A percentile compares a stretch with the other conserved stretches of the same genome.
Conservation (phyloP, 1,140 invertebrate genomes). For the Apis cerana region DNA sequence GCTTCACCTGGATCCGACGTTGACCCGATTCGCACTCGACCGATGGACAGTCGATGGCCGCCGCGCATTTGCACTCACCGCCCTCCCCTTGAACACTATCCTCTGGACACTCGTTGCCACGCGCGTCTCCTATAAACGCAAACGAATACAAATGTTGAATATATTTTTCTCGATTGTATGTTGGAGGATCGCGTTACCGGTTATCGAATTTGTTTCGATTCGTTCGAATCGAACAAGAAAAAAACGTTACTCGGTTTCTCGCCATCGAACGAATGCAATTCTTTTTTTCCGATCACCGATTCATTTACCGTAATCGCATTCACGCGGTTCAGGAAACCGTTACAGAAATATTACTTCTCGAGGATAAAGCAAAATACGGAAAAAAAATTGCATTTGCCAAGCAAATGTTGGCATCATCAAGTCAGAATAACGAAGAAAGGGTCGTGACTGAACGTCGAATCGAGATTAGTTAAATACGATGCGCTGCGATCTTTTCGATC, state of each 20-base stretch:
- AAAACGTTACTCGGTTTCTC: too few relatives aligned
- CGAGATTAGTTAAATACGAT: too few relatives aligned
- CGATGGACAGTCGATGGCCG: slow-evolving; percentile 38
- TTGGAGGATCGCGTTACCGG: not conserved
- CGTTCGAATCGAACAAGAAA: not conserved
- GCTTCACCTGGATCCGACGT: slow-evolving; percentile 32
- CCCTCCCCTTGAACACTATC: slow-evolving; percentile 57
- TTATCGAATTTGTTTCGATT: not conserved
- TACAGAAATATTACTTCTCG: slow-evolving; percentile 18
- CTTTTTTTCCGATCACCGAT: slow-evolving; percentile 8
- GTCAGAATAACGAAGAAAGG: not conserved
- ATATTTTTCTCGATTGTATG: too few relatives aligned
- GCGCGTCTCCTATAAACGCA: slow-evolving; percentile 44
- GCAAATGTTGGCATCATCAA: not conserved
- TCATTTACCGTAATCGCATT: slow-evolving; percentile 30
- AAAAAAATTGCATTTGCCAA: slow-evolving; percentile 11
- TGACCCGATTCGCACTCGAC: slow-evolving; percentile 45
- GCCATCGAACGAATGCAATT: not conserved
- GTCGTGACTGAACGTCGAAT: not conserved
- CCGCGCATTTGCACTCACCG: slow-evolving; percentile 53
- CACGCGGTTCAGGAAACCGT: not conserved
- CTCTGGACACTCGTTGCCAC: slow-evolving; percentile 41
- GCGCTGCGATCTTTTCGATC: too few relatives aligned
- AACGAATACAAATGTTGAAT: not conserved
- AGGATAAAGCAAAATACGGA: not conserved